Conservation (phyloP, 2,888 invertebrate species). For the Megamerina dolium region DNA sequence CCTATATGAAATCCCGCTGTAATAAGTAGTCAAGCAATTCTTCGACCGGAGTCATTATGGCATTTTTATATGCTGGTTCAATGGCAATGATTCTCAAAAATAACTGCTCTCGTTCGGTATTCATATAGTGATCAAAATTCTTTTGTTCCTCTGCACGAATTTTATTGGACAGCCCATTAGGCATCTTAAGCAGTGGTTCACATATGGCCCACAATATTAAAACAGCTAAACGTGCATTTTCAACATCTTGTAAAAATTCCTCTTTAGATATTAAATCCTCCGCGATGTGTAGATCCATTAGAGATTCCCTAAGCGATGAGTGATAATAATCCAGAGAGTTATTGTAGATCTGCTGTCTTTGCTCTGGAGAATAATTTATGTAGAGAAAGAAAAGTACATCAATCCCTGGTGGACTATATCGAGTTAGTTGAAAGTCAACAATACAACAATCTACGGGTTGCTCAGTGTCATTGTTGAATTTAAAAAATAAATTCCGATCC, state of each 20-base stretch:
- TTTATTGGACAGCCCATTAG: slow-evolving; percentile 35
- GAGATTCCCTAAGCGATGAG: slow-evolving; percentile 28
- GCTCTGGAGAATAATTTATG: slow-evolving; percentile 44
- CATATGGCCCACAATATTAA: slow-evolving; percentile 42
- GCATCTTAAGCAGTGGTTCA: slow-evolving; percentile 45
- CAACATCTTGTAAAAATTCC: slow-evolving; percentile 41
- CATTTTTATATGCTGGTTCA: slow-evolving; percentile 38
- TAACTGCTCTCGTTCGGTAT: slow-evolving; percentile 45
- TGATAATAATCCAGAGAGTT: slow-evolving; percentile 50
- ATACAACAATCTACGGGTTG: slow-evolving; percentile 48
- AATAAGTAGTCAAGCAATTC: slow-evolving; percentile 36
- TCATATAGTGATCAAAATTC: slow-evolving; percentile 45
- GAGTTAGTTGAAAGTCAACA: slow-evolving; percentile 54
- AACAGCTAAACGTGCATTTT: slow-evolving; percentile 38
- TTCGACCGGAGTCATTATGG: slow-evolving; percentile 35
- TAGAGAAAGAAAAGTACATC: slow-evolving; percentile 52
- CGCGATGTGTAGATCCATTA: slow-evolving; percentile 15
- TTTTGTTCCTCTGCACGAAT: slow-evolving; percentile 40
- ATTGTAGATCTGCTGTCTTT: slow-evolving; percentile 39
- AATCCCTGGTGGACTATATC: slow-evolving; percentile 55
- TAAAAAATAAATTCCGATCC: slow-evolving; percentile 45
- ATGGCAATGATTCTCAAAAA: slow-evolving; percentile 39
- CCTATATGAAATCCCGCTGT: background rate
- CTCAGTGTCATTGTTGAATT: slow-evolving; percentile 17
- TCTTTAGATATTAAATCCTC: slow-evolving; percentile 33